Conservation (phyloP, 2,113 vertebrate species). For the Amphiprion percula region DNA sequence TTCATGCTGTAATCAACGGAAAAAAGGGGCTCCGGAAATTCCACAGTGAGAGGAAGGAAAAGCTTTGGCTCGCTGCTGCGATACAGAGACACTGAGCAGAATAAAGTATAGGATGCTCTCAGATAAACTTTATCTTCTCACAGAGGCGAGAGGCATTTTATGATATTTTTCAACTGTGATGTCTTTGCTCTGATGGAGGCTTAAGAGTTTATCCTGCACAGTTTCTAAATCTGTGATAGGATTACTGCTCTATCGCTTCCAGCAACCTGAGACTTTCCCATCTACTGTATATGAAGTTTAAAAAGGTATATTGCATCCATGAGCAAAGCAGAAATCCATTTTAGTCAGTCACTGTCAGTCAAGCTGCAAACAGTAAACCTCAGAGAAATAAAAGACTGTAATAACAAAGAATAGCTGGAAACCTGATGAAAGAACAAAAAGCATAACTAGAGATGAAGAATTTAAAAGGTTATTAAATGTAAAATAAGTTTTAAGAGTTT, state of each 20-base stretch:
- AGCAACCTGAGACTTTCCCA: slow-evolving; percentile 35
- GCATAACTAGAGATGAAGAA: too few relatives aligned
- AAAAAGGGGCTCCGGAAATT: slow-evolving; percentile 14
- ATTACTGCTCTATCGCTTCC: slow-evolving; percentile 31
- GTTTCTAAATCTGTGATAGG: slow-evolving; percentile 37
- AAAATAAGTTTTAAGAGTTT: too few relatives aligned
- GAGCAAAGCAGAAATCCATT: not conserved
- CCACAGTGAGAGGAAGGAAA: not conserved
- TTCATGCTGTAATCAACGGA: slow-evolving; percentile 4
- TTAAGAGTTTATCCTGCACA: slow-evolving; percentile 36
- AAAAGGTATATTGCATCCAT: not conserved
- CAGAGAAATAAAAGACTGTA: not conserved
- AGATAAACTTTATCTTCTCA: slow-evolving; percentile 44
- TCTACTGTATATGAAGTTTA: slow-evolving; percentile 8
- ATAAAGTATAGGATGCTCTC: slow-evolving; percentile 34
- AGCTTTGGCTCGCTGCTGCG: slow-evolving; percentile 27
- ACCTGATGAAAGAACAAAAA: not conserved
- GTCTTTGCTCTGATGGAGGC: slow-evolving; percentile 27
- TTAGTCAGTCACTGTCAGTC: slow-evolving; percentile 14
- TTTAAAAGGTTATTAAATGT: too few relatives aligned
- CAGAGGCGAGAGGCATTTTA: slow-evolving; percentile 11
- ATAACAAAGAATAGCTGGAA: not conserved
- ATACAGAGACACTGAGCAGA: slow-evolving; percentile 1
- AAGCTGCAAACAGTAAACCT: not conserved
- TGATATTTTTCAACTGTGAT: slow-evolving; percentile 32